phyloP scores from a whole-genome alignment of 2,113 vertebrate species.

The Burhinus bistriatus region DNA sequence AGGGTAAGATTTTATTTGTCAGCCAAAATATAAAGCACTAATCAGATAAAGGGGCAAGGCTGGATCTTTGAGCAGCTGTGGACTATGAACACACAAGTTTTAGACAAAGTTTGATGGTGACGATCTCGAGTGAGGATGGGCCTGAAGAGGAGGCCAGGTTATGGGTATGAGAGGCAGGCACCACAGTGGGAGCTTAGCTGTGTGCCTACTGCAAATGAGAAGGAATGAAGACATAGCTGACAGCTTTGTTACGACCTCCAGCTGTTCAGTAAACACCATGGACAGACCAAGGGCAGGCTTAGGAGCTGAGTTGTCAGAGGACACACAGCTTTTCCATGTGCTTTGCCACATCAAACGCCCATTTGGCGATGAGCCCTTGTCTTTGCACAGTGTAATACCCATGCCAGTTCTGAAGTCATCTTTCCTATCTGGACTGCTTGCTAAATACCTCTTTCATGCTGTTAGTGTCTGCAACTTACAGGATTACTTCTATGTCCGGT shows the following conservation, averaged over 20 bases:
- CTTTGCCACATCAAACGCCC: not conserved
- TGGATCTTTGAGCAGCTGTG: not conserved
- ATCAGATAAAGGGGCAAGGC: not conserved
- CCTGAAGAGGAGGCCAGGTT: not conserved
- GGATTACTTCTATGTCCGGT: not conserved
- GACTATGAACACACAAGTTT: not conserved
- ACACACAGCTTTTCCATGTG: not conserved
- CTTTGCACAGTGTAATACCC: not conserved
- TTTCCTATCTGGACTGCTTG: not conserved
- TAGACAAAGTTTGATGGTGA: not conserved
- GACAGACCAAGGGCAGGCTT: not conserved
- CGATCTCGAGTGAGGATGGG: not conserved
- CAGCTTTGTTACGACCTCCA: not conserved
- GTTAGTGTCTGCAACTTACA: not conserved
- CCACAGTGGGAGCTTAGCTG: rapidly evolving
- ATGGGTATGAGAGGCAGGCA: too few species aligned
- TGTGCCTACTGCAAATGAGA: not conserved
- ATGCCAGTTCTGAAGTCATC: not conserved
- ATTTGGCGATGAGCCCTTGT: not conserved
- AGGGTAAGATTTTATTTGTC: not conserved
- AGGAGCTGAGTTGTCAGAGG: not conserved
- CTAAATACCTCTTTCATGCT: not conserved
- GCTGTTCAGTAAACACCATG: not conserved
- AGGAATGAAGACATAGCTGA: not conserved
- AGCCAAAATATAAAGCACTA: not conserved